Percentiles rank a stretch among this genome's conserved stretches.
Evolutionary conservation across 2,113 vertebrate species (phyloP).

Genomic region (Tamias sibiricus): DNA sequence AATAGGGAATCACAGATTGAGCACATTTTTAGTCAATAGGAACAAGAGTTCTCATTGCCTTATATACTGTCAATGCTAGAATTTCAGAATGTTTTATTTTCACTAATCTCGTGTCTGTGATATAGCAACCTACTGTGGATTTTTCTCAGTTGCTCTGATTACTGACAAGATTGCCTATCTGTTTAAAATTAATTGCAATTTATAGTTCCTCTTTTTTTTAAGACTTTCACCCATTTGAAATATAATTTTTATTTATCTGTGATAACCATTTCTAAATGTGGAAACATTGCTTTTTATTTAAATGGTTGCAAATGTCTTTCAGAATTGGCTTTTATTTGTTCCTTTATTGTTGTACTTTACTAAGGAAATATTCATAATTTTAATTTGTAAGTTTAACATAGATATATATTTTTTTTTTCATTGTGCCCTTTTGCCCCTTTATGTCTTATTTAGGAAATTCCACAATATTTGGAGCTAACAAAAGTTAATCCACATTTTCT

Average conservation of each 20-base stretch:
- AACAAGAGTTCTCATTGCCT: background rate
- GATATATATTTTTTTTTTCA: background rate
- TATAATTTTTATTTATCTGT: background rate
- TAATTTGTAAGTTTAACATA: background rate
- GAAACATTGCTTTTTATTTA: background rate
- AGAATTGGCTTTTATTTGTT: background rate
- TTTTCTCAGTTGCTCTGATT: background rate
- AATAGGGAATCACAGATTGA: background rate
- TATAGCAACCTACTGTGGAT: background rate
- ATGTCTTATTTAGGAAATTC: background rate
- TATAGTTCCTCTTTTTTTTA: background rate
- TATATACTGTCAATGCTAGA: background rate
- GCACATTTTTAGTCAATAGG: background rate
- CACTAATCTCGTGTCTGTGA: background rate
- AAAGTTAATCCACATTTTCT: background rate
- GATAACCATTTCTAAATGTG: background rate
- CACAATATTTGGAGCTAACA: background rate
- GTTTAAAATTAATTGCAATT: background rate
- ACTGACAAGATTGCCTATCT: background rate
- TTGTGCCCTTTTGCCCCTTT: background rate
- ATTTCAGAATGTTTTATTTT: background rate
- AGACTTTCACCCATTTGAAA: background rate
- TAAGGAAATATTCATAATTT: background rate
- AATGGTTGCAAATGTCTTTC: background rate
- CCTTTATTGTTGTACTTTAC: background rate